Base-by-base conservation (phyloP, 2,113 vertebrate species). In the Nanorana parkeri region DNA sequence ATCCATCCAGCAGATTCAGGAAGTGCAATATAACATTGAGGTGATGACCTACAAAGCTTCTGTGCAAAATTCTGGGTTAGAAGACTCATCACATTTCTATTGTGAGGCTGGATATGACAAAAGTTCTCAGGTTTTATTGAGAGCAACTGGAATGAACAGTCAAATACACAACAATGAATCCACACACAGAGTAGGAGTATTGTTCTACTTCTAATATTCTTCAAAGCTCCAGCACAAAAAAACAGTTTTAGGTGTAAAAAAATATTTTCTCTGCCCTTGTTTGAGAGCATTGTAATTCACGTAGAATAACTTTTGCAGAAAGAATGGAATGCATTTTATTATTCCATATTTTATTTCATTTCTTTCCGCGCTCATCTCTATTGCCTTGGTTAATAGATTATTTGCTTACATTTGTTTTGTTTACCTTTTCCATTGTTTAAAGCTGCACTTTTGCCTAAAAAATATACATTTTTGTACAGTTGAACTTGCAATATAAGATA, bases 251-350 rank as follows among this genome's bases (percentile, higher is more conserved):
- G 23, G 10, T 61, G 29, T 13, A 29, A 56, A n/a, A 56, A 7
- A 56, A n/a, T 51, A 56, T 55, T 28, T 73, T 20, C 17, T 28
- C 19, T 56, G 55, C 24, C 7, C 5, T 19, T 16, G 17, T 69
- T 51, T 52, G 36, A 2, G 21, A 24, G n/a, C n/a, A 20, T 21
- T 51, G 20, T n/a, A 73, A 56, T 56, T 1, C 17, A 23, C 3
- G 29, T 73, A 73, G 28, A 36, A 61, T 75, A 61, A 75, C 72
- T 55, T 75, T 75, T 60, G 73, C 32, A 21, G 56, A 41, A 60
- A 16, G 29, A 41, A 60, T 21, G 56, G 55, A 17, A 23, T 21
- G 13, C 1, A 36, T 58, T 36, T 75, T 75, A 15, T n/a, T 41
- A 26, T 60, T 60, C 28, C 20, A 29, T 28, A 58, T 60, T 21